Evolutionary conservation across 1,140 invertebrate genomes (phyloP).

Genomic region (Saxidomus purpurata): DNA sequence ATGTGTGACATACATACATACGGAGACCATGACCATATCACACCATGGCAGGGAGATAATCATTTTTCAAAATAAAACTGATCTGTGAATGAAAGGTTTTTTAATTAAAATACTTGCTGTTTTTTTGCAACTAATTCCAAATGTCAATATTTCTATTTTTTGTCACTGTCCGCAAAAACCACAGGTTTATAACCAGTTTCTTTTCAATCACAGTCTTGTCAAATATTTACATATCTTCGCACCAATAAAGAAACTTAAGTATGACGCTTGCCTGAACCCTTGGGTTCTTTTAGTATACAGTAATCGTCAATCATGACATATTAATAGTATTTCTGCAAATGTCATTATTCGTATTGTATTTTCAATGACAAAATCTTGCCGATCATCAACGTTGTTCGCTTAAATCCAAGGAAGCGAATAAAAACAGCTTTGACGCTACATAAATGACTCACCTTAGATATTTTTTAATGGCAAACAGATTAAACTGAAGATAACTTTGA

Average conservation of each 20-base stretch:
- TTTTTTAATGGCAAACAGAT: conserved; percentile 1
- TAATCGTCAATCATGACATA: conserved; percentile 14
- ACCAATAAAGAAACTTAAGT: neutral
- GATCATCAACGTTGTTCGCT: neutral
- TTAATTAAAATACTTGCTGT: neutral
- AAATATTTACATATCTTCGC: neutral
- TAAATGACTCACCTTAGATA: conserved; percentile 24
- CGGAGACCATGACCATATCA: no score
- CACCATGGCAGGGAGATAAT: no score
- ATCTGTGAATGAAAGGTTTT: no score
- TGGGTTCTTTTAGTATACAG: neutral
- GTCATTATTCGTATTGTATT: conserved; percentile 31
- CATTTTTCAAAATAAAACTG: no score
- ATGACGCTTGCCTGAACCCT: conserved; percentile 1
- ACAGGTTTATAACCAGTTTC: neutral
- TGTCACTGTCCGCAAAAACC: neutral
- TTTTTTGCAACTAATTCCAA: neutral
- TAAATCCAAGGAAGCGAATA: conserved; percentile 25
- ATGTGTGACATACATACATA: no score
- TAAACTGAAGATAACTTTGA: conserved; percentile 5
- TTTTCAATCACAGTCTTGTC: neutral
- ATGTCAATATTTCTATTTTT: neutral
- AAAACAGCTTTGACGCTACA: conserved; percentile 30
- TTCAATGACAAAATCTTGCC: neutral
- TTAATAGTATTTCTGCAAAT: conserved; percentile 19